Conservation (phyloP, 2,888 invertebrate species). For the Spatulosminthurus flaviceps region DNA sequence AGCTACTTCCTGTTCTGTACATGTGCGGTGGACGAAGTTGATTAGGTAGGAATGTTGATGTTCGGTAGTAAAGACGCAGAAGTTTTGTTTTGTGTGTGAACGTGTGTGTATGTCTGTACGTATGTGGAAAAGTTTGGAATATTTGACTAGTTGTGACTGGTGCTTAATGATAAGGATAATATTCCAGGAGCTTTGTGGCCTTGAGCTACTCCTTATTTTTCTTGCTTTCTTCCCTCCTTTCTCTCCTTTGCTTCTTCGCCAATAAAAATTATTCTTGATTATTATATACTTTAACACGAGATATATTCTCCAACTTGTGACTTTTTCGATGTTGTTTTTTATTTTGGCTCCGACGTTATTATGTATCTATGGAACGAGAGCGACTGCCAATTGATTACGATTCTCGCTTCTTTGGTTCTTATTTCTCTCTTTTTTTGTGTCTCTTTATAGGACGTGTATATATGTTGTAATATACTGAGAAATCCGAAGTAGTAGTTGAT, state of each 20-base stretch:
- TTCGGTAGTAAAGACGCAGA: too few species aligned
- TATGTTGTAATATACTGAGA: background rate
- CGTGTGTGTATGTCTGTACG: too few species aligned
- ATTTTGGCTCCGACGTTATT: background rate
- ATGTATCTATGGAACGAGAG: too few species aligned
- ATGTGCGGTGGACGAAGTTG: too few species aligned
- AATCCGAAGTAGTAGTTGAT: background rate
- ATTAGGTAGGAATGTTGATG: too few species aligned
- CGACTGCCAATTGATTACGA: background rate
- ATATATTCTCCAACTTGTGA: too few species aligned
- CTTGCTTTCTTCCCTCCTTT: background rate
- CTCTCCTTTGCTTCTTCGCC: background rate
- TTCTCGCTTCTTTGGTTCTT: background rate
- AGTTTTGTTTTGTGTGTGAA: too few species aligned
- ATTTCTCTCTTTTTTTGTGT: background rate
- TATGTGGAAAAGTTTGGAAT: background rate
- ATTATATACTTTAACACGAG: too few species aligned
- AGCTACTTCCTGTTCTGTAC: too few species aligned
- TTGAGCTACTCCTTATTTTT: conserved; percentile 3
- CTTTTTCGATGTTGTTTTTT: too few species aligned
- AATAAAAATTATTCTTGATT: background rate
- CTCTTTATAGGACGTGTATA: background rate
- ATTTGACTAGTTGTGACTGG: background rate
- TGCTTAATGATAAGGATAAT: background rate
- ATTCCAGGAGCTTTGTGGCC: conserved; percentile 8